These are phyloP conservation scores for Boloria selene DNA, from an alignment of 2,888 invertebrate species.

Conservation along the genomic window DNA sequence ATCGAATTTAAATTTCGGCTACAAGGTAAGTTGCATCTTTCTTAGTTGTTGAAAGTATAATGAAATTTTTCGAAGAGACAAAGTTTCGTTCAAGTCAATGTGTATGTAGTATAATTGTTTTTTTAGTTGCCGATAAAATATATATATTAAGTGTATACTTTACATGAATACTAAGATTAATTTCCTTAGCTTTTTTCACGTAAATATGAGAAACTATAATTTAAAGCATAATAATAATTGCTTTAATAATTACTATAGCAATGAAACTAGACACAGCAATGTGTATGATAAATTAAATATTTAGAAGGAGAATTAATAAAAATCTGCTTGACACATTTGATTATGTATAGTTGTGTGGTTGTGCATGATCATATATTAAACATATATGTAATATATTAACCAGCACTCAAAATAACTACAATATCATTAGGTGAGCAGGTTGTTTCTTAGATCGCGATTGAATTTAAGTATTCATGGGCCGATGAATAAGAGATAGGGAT, in stretches of 20 bases:
- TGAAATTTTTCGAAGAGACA: no score
- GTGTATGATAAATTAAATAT: background rate
- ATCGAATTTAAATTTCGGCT: background rate
- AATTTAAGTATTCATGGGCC: slow-evolving; percentile 73
- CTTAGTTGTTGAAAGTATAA: no score
- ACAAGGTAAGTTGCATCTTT: background rate
- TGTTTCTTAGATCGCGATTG: slow-evolving; percentile 63
- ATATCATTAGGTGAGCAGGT: slow-evolving; percentile 63
- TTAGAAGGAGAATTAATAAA: background rate
- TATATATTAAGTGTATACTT: no score
- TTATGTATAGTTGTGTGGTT: slow-evolving; percentile 19
- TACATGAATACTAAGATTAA: no score
- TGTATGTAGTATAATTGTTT: no score
- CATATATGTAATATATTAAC: slow-evolving; percentile 27
- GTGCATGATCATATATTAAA: background rate
- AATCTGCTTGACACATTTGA: background rate
- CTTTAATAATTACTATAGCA: no score
- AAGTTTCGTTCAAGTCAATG: no score
- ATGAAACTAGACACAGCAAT: background rate
- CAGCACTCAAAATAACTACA: slow-evolving; percentile 52
- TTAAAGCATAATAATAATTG: no score
- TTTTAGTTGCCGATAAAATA: no score
- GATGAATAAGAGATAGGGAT: slow-evolving; percentile 72
- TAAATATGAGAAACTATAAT: no score
- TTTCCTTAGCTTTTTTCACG: no score